Base-by-base conservation (phyloP, 2,113 vertebrate species). In the Cyanoliseus patagonus region DNA sequence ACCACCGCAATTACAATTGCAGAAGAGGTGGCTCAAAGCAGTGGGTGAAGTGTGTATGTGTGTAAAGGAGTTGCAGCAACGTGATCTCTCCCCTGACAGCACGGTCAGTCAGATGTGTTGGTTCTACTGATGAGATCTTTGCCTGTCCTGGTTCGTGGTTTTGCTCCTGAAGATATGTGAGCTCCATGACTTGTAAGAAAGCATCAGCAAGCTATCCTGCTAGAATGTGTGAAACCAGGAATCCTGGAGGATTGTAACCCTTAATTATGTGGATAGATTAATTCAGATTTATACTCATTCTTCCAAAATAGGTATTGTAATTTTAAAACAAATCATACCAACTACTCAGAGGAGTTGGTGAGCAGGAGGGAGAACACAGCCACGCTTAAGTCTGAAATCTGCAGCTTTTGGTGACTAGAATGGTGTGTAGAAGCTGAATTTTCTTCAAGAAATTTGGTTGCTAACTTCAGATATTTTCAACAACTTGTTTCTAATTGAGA, bases 1-100 rank as follows among this genome's bases (percentile, higher is more conserved):
- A 5, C 74, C 27, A 31, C 55, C 0, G 4, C 18, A 20, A 4
- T 13, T 42, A 17, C 0, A 8, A 39, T 7, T 61, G 39, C 5
- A 3, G 47, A 64, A 72, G 46, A 37, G 30, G 39, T 42, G 39
- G n/a, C 35, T 61, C 37, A 84, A 87, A 78, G 78, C 62, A 64
- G 57, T 5, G 22, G 42, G 33, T 64, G 47, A 77, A 77, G 44
- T 6, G 5, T 30, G 17, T 4, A 3, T 28, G 8, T 2, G 28
- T 37, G 42, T 30, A 22, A 69, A 39, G 37, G 30, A 31, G 18
- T 23, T 81, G 69, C 55, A 81, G 53, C n/a, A 24, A 25, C 0
- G 2, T 9, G 18, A 59, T n/a, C 7, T 74, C 33, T 83, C 20
- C 22, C 15, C 14, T 12, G 33, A 6, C 4, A 39, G 33, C 30